Evolutionary conservation across 2,113 vertebrate species (phyloP), one percentile per base, ranked within the genome.

Genomic region (Delphinapterus leucas): DNA sequence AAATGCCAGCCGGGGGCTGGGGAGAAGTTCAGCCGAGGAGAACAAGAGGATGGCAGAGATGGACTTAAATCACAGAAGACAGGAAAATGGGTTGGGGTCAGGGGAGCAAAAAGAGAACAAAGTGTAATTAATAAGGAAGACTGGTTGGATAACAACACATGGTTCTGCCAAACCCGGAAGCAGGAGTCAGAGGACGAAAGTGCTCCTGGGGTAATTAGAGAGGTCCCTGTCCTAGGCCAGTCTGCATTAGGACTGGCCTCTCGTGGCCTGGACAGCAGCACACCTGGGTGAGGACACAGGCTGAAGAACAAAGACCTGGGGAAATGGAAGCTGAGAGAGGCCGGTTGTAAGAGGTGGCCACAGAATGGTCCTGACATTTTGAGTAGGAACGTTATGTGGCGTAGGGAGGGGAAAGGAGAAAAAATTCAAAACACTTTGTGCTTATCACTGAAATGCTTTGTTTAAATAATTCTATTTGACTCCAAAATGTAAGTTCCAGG

Each of bases 401-500:
- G 5, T 71, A n/a, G 15, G 36, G 12, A 36, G 67, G 12, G 61
- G 31, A 33, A 13, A 38, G 10, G 3, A 63, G 41, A 15, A 85
- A 76, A 63, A 95, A 81, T 90, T 23, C 67, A 93, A 96, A 96
- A 77, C 71, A 67, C 53, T 89, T 93, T 93, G 79, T 92, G 95
- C 93, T 98, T 96, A 93, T 95, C 84, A 77, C 63, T 36, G 93
- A 95, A 97, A 95, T 77, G 26, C 79, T 97, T 95, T 95, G 94
- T 94, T 98, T 98, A 96, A 98, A 96, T 98, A 96, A 98, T 97
- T 95, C 96, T 93, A n/a, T 98, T 97, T 98, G 95, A 96, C 96
- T 97, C 82, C 28, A 92, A 93, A 96, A 96, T 96, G 71, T 97
- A 97, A 98, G 96, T 92, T 97, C 83, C 76, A 93, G 96, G 93